Base-by-base conservation (phyloP, 1,140 invertebrate genomes). In the Helicoverpa armigera region DNA sequence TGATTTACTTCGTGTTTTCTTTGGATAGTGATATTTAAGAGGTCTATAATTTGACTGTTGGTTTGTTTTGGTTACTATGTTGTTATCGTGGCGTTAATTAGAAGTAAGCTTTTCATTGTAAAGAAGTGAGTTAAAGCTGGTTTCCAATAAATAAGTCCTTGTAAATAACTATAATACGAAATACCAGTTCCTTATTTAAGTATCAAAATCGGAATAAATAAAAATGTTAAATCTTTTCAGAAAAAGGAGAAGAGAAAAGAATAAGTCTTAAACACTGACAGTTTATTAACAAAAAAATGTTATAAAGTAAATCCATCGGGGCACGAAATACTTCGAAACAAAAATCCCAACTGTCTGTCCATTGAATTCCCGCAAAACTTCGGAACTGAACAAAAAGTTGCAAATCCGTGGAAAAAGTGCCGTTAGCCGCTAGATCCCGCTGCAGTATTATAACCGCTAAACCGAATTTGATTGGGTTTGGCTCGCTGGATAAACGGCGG, bases 381-480 rank as follows among this genome's bases (percentile, higher is more conserved):
- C 48, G 50, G 12, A 43, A 58, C n/a, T 18, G 43, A 23, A 60
- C 73, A 75, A 61, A 75, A 61, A 50, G 29, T 61, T 50, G 16
- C 43, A 75, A 75, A 75, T 75, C 73, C 54, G 58, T 61, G 73
- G 58, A 75, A 75, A 75, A 75, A 75, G 31, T 60, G 54, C 35
- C 54, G 35, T 75, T 61, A 58, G 35, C 54, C 16, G 54, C 35
- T 58, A 75, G 35, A 70, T 69, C 67, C 61, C 73, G 29, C 53
- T 75, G 73, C 54, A 70, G 58, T 75, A 61, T 75, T 75, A 77
- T 77, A 54, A 77, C 61, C 75, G 48, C 75, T 65, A 77, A 77
- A 77, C 75, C 75, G 60, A 65, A 77, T 77, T 77, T 77, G 75
- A 77, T 77, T 77, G 75, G 75, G 50, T 77, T 77, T 77, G 60